A percentile compares a stretch with the other conserved stretches of the same genome.
These are phyloP conservation scores for Entomyzon cyanotis DNA, from an alignment of 2,113 vertebrate genomes.

Conservation along the genomic window DNA sequence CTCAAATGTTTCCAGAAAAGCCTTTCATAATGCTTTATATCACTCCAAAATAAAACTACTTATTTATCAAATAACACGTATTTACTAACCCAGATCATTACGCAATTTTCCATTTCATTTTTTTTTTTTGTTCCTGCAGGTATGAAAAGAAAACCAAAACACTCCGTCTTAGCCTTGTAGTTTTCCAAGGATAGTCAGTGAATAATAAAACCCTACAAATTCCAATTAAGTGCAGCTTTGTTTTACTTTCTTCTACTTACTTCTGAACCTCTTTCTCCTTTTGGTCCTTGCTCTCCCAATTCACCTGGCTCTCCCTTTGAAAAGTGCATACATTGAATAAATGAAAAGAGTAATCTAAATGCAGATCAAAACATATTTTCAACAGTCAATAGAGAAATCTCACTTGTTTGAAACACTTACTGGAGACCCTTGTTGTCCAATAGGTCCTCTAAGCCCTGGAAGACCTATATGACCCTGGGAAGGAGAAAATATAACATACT, in stretches of 20 bases:
- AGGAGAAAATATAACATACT: conserved; percentile 34
- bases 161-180: background rate
- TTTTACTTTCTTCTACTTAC: conserved; percentile 75
- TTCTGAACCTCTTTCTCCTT: conserved; percentile 84
- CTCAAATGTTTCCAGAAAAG: background rate
- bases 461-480: conserved; percentile 85
- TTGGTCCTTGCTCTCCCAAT: conserved; percentile 80
- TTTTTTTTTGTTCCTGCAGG: background rate
- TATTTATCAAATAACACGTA: background rate
- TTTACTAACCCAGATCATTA: background rate
- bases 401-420: conserved; percentile 77
- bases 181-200: background rate
- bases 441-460: conserved; percentile 83
- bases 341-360: background rate
- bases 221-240: background rate
- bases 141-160: background rate
- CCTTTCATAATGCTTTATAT: background rate
- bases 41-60: background rate
- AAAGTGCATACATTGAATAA: conserved; percentile 35
- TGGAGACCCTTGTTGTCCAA: conserved; percentile 89
- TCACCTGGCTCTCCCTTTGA: conserved; percentile 86
- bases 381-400: background rate
- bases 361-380: background rate
- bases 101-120: background rate
- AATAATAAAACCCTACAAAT: background rate